A percentile compares a stretch with the other conserved stretches of the same genome.
phyloP scores from a whole-genome alignment of 2,888 invertebrate species.

The Sphaerophoria rueppellii region DNA sequence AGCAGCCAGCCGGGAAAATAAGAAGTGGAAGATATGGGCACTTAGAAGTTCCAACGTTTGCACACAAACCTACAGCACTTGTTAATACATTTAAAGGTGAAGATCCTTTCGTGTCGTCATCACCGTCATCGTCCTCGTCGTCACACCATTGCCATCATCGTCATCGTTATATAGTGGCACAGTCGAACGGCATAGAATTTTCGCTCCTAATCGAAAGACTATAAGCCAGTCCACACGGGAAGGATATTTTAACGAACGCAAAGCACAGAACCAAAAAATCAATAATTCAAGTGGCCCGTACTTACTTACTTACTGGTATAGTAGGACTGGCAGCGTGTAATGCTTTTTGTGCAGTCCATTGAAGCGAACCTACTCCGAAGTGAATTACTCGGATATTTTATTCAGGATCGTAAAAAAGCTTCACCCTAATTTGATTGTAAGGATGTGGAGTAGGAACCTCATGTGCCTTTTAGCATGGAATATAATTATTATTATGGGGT shows the following conservation, averaged over 20 bases:
- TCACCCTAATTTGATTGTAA: constrained; percentile 5
- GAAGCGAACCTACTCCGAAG: background rate
- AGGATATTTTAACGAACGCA: constrained; percentile 18
- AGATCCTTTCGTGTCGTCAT: constrained; percentile 16
- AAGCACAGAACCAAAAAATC: constrained; percentile 15
- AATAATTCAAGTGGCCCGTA: constrained; percentile 27
- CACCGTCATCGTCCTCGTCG: constrained; percentile 25
- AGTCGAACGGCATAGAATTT: constrained; percentile 23
- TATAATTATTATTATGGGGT: background rate
- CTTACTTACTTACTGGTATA: background rate
- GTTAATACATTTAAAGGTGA: background rate
- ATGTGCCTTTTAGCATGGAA: background rate
- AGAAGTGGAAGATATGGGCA: constrained; percentile 49
- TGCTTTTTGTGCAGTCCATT: constrained; percentile 11
- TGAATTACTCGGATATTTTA: background rate
- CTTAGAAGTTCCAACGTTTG: constrained; percentile 50
- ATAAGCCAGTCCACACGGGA: constrained; percentile 30
- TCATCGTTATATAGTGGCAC: constrained; percentile 12
- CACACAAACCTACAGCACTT: constrained; percentile 17
- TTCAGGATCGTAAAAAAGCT: background rate
- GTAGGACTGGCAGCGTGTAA: background rate
- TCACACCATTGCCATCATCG: constrained; percentile 25
- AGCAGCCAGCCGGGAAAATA: constrained; percentile 42
- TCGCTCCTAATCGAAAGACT: constrained; percentile 40
- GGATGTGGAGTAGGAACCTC: background rate